Conservation (phyloP, 2,888 invertebrate species). For the Diarsia rubi region DNA sequence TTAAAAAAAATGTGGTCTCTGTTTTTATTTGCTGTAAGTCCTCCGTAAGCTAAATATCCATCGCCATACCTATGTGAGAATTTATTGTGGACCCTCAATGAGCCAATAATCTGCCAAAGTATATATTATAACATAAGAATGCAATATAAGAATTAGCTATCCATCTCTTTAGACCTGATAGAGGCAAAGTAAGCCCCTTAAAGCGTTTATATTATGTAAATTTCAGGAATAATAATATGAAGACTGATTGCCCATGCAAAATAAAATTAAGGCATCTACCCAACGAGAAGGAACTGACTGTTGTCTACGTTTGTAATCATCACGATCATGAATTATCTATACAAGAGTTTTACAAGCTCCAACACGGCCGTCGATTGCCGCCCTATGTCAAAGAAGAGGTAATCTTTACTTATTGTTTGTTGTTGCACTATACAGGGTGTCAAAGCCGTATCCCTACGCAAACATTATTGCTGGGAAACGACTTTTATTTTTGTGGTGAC, state of each 20-base stretch:
- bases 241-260: constrained; percentile 77
- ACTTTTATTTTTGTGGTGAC: too few relatives aligned
- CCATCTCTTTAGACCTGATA: not conserved
- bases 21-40: too few relatives aligned
- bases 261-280: constrained; percentile 73
- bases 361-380: constrained; percentile 76
- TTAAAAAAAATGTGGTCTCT: too few relatives aligned
- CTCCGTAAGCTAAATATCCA: too few relatives aligned
- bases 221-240: constrained; percentile 69
- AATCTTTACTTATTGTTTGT: constrained; percentile 21
- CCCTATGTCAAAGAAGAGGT: constrained; percentile 77
- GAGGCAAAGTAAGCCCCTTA: not conserved
- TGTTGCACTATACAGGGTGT: too few relatives aligned
- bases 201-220: not conserved
- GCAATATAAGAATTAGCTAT: not conserved
- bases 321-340: constrained; percentile 76
- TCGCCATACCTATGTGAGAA: too few relatives aligned
- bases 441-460: too few relatives aligned
- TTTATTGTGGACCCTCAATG: too few relatives aligned
- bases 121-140: too few relatives aligned
- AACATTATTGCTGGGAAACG: too few relatives aligned
- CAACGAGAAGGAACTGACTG: constrained; percentile 69
- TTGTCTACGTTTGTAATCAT: constrained; percentile 76
- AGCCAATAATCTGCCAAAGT: not conserved
- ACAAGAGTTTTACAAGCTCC: constrained; percentile 72